Evolutionary conservation across 2,888 invertebrate genomes (phyloP).

Genomic region (Eristalis arbustorum): DNA sequence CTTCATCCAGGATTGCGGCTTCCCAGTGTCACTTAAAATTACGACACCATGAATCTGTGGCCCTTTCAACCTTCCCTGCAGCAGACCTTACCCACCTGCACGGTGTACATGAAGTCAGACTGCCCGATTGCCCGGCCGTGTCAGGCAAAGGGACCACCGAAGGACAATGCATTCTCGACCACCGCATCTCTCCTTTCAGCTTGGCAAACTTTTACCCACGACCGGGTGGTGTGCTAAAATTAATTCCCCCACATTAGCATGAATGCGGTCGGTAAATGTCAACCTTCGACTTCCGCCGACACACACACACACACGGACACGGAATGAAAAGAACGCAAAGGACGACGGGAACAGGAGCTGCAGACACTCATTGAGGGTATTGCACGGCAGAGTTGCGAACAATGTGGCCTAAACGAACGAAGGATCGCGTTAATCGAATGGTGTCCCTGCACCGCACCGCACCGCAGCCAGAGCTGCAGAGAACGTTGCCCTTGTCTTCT

Average conservation of each 20-base stretch:
- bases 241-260: constrained; percentile 21
- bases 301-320: not conserved
- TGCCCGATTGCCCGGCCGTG: too few species aligned
- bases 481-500: constrained; percentile 14
- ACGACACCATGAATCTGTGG: too few species aligned
- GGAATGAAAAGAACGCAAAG: not conserved
- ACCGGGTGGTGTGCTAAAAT: not conserved
- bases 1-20: too few species aligned
- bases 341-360: not conserved
- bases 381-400: constrained; percentile 17
- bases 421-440: constrained; percentile 45
- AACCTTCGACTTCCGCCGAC: not conserved
- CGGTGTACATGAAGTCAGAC: too few species aligned
- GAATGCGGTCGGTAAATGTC: constrained; percentile 11
- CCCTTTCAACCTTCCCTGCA: too few species aligned
- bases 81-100: too few species aligned
- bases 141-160: not conserved
- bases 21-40: too few species aligned
- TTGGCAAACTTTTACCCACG: not conserved
- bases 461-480: not conserved
- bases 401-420: constrained; percentile 51
- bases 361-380: not conserved
- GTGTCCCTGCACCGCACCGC: not conserved
- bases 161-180: not conserved
- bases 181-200: too few species aligned